Percentiles rank a stretch among this genome's conserved stretches.
These are phyloP conservation scores for Peribatodes rhomboidaria DNA, from an alignment of 2,888 invertebrate species.

Conservation along the genomic window DNA sequence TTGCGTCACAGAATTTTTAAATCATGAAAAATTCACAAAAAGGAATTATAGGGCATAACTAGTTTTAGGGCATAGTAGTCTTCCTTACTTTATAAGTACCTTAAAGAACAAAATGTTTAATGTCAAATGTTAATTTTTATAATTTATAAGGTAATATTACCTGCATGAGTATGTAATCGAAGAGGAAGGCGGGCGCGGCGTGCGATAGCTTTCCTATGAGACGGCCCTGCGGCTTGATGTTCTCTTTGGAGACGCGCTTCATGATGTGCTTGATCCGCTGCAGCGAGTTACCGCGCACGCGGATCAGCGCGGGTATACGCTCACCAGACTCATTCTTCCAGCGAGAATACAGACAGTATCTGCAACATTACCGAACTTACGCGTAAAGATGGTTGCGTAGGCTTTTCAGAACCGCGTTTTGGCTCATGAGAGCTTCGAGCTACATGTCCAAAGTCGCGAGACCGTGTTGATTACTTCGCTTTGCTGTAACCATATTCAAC, in stretches of 20 bases:
- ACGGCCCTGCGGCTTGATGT: slow-evolving; percentile 98
- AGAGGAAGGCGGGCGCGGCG: slow-evolving; percentile 97
- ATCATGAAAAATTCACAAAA: too few relatives aligned
- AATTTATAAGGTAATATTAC: slow-evolving; percentile 58
- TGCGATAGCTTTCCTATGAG: slow-evolving; percentile 98
- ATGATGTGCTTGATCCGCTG: slow-evolving; percentile 98
- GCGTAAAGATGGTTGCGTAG: not conserved
- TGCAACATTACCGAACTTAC: slow-evolving; percentile 57
- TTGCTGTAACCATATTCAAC: too few relatives aligned
- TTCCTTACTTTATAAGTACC: too few relatives aligned
- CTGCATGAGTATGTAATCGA: slow-evolving; percentile 94
- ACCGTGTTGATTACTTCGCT: not conserved
- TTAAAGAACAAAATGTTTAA: too few relatives aligned
- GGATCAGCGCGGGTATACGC: slow-evolving; percentile 93
- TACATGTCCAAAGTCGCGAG: not conserved
- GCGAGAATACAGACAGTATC: slow-evolving; percentile 95
- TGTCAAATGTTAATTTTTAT: too few relatives aligned
- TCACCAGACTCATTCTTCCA: slow-evolving; percentile 96
- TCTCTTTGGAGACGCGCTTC: slow-evolving; percentile 99
- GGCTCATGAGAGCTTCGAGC: too few relatives aligned
- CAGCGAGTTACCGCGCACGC: slow-evolving; percentile 94
- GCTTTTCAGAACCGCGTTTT: too few relatives aligned
- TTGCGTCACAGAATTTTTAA: too few relatives aligned
- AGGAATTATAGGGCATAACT: too few relatives aligned
- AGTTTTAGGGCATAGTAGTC: too few relatives aligned